Percentiles rank a stretch among this genome's conserved stretches.
These are phyloP conservation scores for Arnoldichthys spilopterus DNA, from an alignment of 2,797 vertebrate genomes.

Conservation along the genomic window DNA sequence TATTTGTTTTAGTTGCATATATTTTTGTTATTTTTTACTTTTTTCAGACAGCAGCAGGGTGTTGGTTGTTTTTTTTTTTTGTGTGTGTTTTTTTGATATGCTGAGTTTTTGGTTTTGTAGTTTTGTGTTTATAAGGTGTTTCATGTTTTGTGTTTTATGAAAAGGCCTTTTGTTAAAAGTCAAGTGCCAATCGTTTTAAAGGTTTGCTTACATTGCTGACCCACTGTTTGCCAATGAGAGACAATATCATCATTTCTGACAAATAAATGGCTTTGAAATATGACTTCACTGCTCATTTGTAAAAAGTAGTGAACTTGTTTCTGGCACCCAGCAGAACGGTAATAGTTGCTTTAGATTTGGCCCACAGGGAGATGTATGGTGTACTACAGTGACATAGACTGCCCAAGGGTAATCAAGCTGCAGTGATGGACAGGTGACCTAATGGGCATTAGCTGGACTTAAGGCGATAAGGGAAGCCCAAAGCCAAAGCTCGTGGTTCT, in stretches of 20 bases:
- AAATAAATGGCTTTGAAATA: constrained; percentile 35
- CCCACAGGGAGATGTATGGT: background rate
- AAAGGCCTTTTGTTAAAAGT: constrained; percentile 37
- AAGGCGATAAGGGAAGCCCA: constrained; percentile 51
- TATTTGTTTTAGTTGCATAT: background rate
- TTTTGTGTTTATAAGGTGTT: constrained; percentile 21
- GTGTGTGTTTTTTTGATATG: background rate
- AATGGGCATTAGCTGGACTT: constrained; percentile 52
- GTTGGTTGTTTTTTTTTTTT: background rate
- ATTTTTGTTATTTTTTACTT: background rate
- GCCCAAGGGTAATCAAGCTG: constrained; percentile 19
- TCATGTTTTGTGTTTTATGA: constrained; percentile 20
- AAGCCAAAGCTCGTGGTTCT: constrained; percentile 36
- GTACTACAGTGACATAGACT: constrained; percentile 10
- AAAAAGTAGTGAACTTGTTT: background rate
- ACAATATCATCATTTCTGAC: constrained; percentile 9
- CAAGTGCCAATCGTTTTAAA: constrained; percentile 47
- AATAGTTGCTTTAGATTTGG: background rate
- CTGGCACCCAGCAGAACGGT: background rate
- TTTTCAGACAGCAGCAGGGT: background rate
- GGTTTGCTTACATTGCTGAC: constrained; percentile 36
- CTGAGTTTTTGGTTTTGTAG: background rate
- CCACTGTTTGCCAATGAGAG: constrained; percentile 22
- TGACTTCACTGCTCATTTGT: background rate
- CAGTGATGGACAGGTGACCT: constrained; percentile 53